Evolutionary conservation across 1,140 invertebrate species (phyloP), one percentile per base, ranked within the genome.

Genomic region (Aphelinus certus): DNA sequence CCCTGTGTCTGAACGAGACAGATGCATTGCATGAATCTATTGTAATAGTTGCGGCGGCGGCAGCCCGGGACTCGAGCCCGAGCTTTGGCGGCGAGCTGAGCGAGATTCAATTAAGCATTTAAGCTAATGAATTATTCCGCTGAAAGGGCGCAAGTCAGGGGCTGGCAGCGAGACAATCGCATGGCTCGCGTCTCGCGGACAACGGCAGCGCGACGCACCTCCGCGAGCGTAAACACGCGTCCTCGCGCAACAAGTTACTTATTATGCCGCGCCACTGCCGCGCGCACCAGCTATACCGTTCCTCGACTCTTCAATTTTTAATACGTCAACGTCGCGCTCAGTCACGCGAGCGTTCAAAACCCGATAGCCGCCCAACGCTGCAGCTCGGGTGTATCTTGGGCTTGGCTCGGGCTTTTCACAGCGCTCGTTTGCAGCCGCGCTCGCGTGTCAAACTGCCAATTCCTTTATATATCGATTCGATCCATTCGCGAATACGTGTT

Each of bases 371-470:
- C 58, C 58, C 58, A 60, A 43, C 26, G 58, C 58, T 43, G 45
- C 26, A 60, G 45, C 58, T 60, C 26, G 58, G 58, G 46, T 42
- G 47, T 43, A 43, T 65, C 48, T 65, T 65, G 48, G 63, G n/a
- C 46, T 63, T 63, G 61, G 61, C 61, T 63, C 46, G 10, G 61
- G 58, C 48, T 65, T 53, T 51, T 65, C 48, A 2, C n/a, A 65
- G 47, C 49, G 43, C 47, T 7, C 42, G 58, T 6, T 60, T 43
- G 58, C 48, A 6, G 1, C 7, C 26, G n/a, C 2, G 1, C 9
- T 66, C 48, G 64, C 64, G 64, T 66, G 64, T 51, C 64, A 66
- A 66, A 45, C 64, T 66, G 64, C 49, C 64, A 66, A 66, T 66
- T 55, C 51, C 51, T 56, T 51, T 66, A 56, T 66, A 26, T 26